Evolutionary conservation across 1,140 invertebrate genomes (phyloP), one percentile per base, ranked within the genome.

Genomic region (Camponotus vicinus): DNA sequence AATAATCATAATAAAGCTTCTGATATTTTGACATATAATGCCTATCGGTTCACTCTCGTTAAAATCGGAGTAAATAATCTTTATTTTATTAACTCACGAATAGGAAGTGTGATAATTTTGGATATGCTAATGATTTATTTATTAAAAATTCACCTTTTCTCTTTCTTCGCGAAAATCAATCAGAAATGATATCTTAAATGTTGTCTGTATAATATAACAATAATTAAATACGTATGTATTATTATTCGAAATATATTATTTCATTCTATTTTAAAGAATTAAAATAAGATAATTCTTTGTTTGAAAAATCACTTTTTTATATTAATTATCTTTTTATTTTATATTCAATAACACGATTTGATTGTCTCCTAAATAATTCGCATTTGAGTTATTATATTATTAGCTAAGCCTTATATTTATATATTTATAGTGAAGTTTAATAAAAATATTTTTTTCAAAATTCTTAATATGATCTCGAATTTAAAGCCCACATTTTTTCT

Each of bases 11-110:
- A 83, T 73, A 61, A 79, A 79, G 77, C 21, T 37, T 79, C n/a
- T 55, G 21, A 32, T 21, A 66, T 34, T 42, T 34, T 52, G 61
- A 66, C 61, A 78, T 67, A 55, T 67, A 66, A 27, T 27, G 27
- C 61, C 52, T 66, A 55, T 77, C 32, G 27, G 59, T 27, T 61
- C 18, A 45, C 21, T 66, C 45, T 79, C 75, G 45, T 85, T 78
- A 79, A 83, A 73, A 61, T 45, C 34, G 3, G 71, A 42, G 77
- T 64, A 85, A 49, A 76, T 55, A 66, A 85, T 85, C 40, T 78
- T 75, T 66, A 61, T 67, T 76, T 79, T 52, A 77, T 77, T 64
- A 18, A 40, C 32, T 59, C 59, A 15, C 8, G 73, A 18, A 78
- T 32, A 18, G 3, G 55, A 40, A 73, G 40, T 27, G 7, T 32